phyloP scores from a whole-genome alignment of 2,113 vertebrate species.

The Enhydra lutris region DNA sequence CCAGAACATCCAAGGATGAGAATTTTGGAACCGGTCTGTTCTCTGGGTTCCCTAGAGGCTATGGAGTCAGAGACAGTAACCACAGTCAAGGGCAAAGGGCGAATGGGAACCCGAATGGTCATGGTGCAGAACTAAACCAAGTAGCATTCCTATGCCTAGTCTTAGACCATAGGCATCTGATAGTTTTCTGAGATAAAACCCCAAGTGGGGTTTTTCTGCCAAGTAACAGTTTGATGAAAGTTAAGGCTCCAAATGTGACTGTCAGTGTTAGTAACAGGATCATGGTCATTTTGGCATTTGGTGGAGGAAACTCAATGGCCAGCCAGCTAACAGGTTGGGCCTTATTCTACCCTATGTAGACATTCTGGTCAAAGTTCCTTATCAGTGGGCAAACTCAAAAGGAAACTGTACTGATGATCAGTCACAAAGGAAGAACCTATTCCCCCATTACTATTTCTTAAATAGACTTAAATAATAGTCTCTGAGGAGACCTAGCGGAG shows the following conservation, averaged over 20 bases:
- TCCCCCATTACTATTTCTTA: background rate
- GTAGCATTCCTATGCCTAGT: too few species aligned
- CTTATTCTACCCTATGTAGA: background rate
- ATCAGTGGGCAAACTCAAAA: background rate
- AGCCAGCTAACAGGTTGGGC: background rate
- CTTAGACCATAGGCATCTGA: background rate
- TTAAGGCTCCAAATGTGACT: too few species aligned
- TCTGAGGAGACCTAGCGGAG: background rate
- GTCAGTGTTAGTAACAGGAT: background rate
- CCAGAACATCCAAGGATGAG: too few species aligned
- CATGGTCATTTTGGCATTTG: background rate
- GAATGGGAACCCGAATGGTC: background rate
- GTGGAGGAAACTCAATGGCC: background rate
- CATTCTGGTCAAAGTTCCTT: background rate
- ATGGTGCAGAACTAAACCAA: background rate
- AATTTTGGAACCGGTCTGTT: background rate
- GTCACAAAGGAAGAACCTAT: background rate
- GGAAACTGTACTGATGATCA: background rate
- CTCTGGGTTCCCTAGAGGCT: background rate
- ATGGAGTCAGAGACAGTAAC: background rate
- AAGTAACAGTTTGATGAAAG: background rate
- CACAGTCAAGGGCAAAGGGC: accelerated
- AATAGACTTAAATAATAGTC: too few species aligned
- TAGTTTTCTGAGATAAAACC: background rate
- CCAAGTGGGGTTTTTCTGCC: background rate